Base-by-base conservation (phyloP, 2,113 vertebrate species). In the Octodon degus region DNA sequence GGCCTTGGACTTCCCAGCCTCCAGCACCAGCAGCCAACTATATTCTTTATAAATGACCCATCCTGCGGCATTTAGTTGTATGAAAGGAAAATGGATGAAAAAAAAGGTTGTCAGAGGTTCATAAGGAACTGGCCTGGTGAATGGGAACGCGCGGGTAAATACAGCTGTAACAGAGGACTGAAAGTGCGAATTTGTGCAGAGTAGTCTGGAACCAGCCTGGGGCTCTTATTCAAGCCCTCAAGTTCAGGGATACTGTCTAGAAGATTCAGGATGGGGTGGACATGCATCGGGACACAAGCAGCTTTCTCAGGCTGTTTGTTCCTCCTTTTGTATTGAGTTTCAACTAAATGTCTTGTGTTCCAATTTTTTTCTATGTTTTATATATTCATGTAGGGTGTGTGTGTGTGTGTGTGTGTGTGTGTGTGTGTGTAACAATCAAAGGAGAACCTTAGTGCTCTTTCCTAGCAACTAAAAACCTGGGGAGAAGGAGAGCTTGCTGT, bases 151-250 rank as follows among this genome's bases (percentile, higher is more conserved):
- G 77, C 47, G 60, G 58, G 40, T 2, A 43, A 70, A 63, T 22
- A 30, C 22, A 76, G 55, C 25, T 40, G 2, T 12, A 30, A 27
- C 40, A 40, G 37, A 19, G 8, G 20, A 22, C 60, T 55, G 1
- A 55, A 65, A 17, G 63, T 12, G 22, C 30, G 27, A 24, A 43
- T 1, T 20, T 24, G 24, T n/a, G 53, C 40, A 47, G 16, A 22
- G 32, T 5, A 37, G 25, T 5, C 0, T 13, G 72, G 17, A 43
- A 58, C 27, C 14, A 40, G 40, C 30, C 4, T 0, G 20, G 30
- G 7, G 32, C 34, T 82, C 37, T 63, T 74, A 25, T 34, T 70
- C 40, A 58, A 43, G 25, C 7, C 17, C 30, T 11, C 2, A 25
- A 22, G 34, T 76, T 55, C 22, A 17, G 72, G 20, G 65, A 16